phyloP scores from a whole-genome alignment of 2,888 invertebrate genomes.

The Polietes domitor region DNA sequence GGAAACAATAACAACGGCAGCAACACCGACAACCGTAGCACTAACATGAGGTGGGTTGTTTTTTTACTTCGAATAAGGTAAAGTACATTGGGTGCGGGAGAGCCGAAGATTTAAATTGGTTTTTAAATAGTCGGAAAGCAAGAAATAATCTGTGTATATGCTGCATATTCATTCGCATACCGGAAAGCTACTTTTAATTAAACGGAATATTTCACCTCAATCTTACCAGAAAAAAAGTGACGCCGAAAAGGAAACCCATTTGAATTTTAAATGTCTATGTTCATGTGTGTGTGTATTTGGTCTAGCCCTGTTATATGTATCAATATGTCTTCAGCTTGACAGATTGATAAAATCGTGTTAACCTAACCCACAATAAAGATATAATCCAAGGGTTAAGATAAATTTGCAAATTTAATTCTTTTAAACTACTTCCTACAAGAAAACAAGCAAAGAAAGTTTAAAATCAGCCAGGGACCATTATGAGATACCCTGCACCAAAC shows the following conservation, averaged over 20 bases:
- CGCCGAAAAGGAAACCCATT: neutral
- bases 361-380: too few species aligned
- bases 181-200: slow-evolving; percentile 16
- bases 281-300: neutral
- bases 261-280: slow-evolving; percentile 16
- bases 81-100: slow-evolving; percentile 5
- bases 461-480: too few species aligned
- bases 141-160: neutral
- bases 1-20: neutral
- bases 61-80: slow-evolving; percentile 39
- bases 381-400: too few species aligned
- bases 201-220: slow-evolving; percentile 18
- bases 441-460: too few species aligned
- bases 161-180: neutral
- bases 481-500: too few species aligned
- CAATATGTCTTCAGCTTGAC: slow-evolving; percentile 8
- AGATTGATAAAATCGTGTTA: neutral
- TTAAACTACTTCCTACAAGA: too few species aligned
- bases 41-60: neutral
- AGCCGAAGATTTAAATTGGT: slow-evolving; percentile 55
- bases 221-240: neutral
- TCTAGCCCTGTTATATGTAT: neutral
- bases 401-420: too few species aligned
- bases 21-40: neutral
- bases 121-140: slow-evolving; percentile 53